Conservation (phyloP, 2,888 invertebrate genomes). For the Sialis fuliginosa region DNA sequence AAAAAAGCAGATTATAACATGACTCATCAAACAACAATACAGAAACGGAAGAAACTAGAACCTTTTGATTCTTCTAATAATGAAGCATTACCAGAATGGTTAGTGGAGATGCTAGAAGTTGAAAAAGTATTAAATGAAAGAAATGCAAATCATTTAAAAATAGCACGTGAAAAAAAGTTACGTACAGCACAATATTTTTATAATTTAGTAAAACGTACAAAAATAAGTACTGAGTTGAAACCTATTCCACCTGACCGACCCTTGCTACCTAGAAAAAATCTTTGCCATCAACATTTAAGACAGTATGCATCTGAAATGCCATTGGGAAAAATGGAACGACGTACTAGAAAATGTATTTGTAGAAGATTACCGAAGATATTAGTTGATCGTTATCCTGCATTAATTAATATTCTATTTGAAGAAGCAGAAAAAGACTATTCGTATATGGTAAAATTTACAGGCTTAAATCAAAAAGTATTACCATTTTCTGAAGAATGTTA, state of each 20-base stretch:
- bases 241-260: conserved; percentile 16
- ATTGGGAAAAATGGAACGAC: conserved; percentile 39
- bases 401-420: conserved; percentile 32
- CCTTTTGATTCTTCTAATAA: no score
- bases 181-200: neutral
- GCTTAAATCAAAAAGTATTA: conserved; percentile 42
- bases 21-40: no score
- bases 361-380: conserved; percentile 34
- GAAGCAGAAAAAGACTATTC: conserved; percentile 41
- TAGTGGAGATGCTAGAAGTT: neutral
- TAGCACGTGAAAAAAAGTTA: neutral
- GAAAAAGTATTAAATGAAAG: neutral
- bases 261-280: conserved; percentile 16
- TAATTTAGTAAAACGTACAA: neutral
- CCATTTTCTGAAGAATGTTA: conserved; percentile 35
- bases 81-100: neutral
- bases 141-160: neutral
- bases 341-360: conserved; percentile 41
- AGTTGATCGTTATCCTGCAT: conserved; percentile 33
- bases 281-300: conserved; percentile 29
- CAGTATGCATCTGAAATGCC: conserved; percentile 36
- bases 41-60: no score
- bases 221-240: neutral
- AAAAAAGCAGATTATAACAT: no score
- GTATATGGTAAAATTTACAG: conserved; percentile 38